Evolutionary conservation across 2,888 invertebrate genomes (phyloP), one percentile per base, ranked within the genome.

Genomic region (Isotomurus palustris): DNA sequence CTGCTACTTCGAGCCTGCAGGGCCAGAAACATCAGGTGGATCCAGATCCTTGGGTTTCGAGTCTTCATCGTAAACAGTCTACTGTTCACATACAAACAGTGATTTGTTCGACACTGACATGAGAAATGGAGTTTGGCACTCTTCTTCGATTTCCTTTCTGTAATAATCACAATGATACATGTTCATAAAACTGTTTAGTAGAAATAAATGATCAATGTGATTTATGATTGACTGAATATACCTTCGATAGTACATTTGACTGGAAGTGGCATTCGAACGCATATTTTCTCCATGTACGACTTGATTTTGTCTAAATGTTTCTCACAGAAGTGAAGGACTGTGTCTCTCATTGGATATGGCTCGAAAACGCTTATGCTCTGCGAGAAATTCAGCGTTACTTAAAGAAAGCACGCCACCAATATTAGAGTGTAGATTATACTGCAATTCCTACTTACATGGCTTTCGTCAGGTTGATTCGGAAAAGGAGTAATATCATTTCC

Each of bases 21-120:
- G 63, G 92, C 90, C 51, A 95, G 82, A 77, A 95, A 94, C 92
- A 95, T 94, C 49, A 95, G 82, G 78, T 95, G 94, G 66, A 95
- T 88, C 95, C 94, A 94, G 41, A 88, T 86, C 68, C 90, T 82
- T 0, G 93, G 93, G 48, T 54, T 29, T 12, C 57, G 53, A 19
- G 87, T 88, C 67, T 85, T 81, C 84, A 88, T 83, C 12, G 84
- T 84, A 77, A 88, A 88, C 70, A 84, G 83, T 10, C 86, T 84
- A 73, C 85, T 83, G 57, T 85, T 84, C 3, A 54, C 59, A 79
- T 91, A 94, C 62, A 94, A 81, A 76, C 94, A 95, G 77, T 92
- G 86, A 72, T 87, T 83, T 17, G 76, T 75, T 63, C 77, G 58
- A 22, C 60, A 62, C 72, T 90, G 90, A 78, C 94, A 94, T 55